Percentiles rank a stretch among this genome's conserved stretches.
phyloP scores from a whole-genome alignment of 1,140 invertebrate species.

The Stenopsyche tienmushanensis region DNA sequence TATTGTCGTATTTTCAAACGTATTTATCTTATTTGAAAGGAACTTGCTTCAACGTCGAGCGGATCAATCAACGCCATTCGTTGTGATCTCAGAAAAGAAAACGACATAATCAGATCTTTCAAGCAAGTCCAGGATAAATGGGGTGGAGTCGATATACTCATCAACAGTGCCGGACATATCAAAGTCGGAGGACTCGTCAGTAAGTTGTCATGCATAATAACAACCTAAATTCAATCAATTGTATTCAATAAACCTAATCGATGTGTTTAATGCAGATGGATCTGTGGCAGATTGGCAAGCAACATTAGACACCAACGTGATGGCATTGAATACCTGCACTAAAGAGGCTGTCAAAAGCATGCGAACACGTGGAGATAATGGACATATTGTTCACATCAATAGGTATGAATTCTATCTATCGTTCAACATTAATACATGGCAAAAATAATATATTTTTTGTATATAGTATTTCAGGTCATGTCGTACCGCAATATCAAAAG shows the following conservation, averaged over 20 bases:
- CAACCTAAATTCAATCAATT: too few relatives aligned
- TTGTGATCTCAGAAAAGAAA: conserved; percentile 64
- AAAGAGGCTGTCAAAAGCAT: conserved; percentile 61
- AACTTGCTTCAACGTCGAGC: conserved; percentile 37
- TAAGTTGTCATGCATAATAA: too few relatives aligned
- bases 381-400: too few relatives aligned
- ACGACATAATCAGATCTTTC: conserved; percentile 65
- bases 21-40: not conserved
- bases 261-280: conserved; percentile 36
- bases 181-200: too few relatives aligned
- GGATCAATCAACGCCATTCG: conserved; percentile 44
- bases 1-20: too few relatives aligned
- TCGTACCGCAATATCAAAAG: conserved; percentile 44
- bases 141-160: conserved; percentile 63
- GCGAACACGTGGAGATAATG: conserved; percentile 52
- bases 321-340: conserved; percentile 58
- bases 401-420: conserved; percentile 54
- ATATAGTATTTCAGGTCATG: conserved; percentile 53
- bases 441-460: conserved; percentile 29
- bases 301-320: conserved; percentile 59
- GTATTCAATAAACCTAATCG: too few relatives aligned
- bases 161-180: conserved; percentile 66
- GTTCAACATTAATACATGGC: conserved; percentile 73
- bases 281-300: conserved; percentile 44
- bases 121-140: conserved; percentile 57